Conservation (phyloP, 2,888 invertebrate species). For the Eumacrocentrus americanus region DNA sequence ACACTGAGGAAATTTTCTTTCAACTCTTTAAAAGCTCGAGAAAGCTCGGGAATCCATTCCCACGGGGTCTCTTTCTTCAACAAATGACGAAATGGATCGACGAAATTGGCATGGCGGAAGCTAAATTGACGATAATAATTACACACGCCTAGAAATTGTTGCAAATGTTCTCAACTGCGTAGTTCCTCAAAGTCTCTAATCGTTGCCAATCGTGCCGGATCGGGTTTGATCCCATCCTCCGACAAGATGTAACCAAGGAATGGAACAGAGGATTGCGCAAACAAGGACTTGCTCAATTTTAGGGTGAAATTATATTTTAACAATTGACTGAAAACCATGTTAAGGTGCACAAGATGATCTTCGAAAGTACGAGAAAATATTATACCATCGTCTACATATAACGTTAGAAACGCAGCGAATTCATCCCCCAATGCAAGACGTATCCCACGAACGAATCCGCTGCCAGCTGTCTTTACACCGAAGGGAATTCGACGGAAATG, state of each 20-base stretch:
- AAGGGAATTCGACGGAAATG: constrained; percentile 48
- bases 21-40: constrained; percentile 24
- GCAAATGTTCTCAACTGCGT: constrained; percentile 38
- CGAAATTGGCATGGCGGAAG: constrained; percentile 14
- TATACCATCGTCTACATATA: constrained; percentile 49
- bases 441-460: constrained; percentile 36
- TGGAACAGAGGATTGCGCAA: constrained; percentile 25
- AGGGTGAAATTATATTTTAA: constrained; percentile 38
- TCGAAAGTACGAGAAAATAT: constrained; percentile 40
- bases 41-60: constrained; percentile 30
- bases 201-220: constrained; percentile 30
- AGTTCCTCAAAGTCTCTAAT: constrained; percentile 40
- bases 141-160: constrained; percentile 35
- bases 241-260: constrained; percentile 30
- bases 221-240: constrained; percentile 15
- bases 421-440: constrained; percentile 39
- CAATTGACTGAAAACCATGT: constrained; percentile 36
- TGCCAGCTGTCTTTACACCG: constrained; percentile 43
- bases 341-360: constrained; percentile 40
- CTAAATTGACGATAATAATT: constrained; percentile 32
- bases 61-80: constrained; percentile 23
- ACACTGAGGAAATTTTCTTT: constrained; percentile 29
- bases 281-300: constrained; percentile 38
- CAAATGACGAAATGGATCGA: constrained; percentile 29
- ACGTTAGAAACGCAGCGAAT: constrained; percentile 37